These are phyloP conservation scores for Andrena bicolor DNA, from an alignment of 2,888 invertebrate species.

Conservation along the genomic window DNA sequence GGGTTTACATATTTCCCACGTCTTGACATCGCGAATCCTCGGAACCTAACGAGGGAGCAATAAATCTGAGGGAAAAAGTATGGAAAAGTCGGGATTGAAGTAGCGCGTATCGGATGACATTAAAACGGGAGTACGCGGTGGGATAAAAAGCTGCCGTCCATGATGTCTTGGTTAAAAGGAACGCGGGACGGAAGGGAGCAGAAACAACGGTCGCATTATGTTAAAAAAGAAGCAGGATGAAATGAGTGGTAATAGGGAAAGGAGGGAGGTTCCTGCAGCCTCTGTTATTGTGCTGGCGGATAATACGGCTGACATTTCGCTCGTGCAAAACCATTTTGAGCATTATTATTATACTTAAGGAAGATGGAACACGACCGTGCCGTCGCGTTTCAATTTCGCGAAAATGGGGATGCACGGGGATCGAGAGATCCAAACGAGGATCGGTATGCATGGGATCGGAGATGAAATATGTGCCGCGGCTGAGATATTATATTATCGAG, in stretches of 20 bases:
- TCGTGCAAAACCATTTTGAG: constrained; percentile 14
- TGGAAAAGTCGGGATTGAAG: not conserved
- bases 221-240: constrained; percentile 9
- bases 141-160: constrained; percentile 3
- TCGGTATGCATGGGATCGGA: not conserved
- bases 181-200: constrained; percentile 6
- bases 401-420: not conserved
- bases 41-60: not conserved
- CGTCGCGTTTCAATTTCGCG: not conserved
- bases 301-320: not conserved
- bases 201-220: constrained; percentile 25
- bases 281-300: constrained; percentile 21
- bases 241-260: constrained; percentile 20
- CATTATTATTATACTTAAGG: not conserved
- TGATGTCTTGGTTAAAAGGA: not conserved
- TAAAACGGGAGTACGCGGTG: constrained; percentile 3
- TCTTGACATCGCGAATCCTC: not conserved
- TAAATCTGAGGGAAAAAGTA: not conserved
- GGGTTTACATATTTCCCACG: not conserved
- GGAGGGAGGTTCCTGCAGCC: constrained; percentile 4
- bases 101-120: not conserved
- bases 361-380: not conserved
- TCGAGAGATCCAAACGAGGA: not conserved
- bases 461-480: not conserved
- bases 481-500: constrained; percentile 3